Evolutionary conservation across 1,140 invertebrate genomes (phyloP).

Genomic region (Meloidogyne hapla): DNA sequence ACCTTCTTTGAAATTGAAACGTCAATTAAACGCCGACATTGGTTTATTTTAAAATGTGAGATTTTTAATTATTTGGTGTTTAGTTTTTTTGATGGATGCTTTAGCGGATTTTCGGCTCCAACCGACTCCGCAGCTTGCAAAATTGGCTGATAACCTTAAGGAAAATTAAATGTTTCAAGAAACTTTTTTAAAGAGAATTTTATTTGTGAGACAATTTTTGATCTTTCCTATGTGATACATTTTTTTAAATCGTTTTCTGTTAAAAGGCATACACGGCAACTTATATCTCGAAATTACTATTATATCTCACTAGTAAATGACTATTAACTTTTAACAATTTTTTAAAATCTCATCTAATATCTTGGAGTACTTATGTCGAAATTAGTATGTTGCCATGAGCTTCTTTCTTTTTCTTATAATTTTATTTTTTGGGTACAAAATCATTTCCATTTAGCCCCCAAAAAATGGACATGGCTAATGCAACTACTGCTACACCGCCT

Average conservation of each 20-base stretch:
- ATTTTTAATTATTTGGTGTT: conserved; percentile 17
- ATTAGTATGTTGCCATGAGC: too few relatives aligned
- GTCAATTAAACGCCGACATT: conserved; percentile 53
- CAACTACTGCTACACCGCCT: conserved; percentile 51
- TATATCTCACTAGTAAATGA: too few relatives aligned
- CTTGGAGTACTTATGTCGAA: not conserved
- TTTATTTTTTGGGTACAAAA: conserved; percentile 39
- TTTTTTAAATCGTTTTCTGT: not conserved
- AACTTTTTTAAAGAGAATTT: not conserved
- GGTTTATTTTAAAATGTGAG: conserved; percentile 26
- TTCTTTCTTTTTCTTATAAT: conserved; percentile 24
- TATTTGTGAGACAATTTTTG: not conserved
- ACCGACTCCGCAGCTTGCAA: conserved; percentile 37
- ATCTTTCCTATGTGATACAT: not conserved
- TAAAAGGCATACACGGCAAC: not conserved
- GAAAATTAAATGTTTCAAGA: conserved; percentile 11
- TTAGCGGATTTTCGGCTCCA: conserved; percentile 48
- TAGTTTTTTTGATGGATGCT: conserved; percentile 53
- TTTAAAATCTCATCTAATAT: too few relatives aligned
- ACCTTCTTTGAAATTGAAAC: conserved; percentile 36
- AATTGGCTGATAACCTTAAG: conserved; percentile 44
- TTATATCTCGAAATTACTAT: not conserved
- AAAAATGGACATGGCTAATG: conserved; percentile 50
- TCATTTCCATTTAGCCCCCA: conserved; percentile 51
- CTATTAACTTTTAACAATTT: not conserved